Evolutionary conservation across 1,140 invertebrate species (phyloP).

Genomic region (Notospermus geniculatus): DNA sequence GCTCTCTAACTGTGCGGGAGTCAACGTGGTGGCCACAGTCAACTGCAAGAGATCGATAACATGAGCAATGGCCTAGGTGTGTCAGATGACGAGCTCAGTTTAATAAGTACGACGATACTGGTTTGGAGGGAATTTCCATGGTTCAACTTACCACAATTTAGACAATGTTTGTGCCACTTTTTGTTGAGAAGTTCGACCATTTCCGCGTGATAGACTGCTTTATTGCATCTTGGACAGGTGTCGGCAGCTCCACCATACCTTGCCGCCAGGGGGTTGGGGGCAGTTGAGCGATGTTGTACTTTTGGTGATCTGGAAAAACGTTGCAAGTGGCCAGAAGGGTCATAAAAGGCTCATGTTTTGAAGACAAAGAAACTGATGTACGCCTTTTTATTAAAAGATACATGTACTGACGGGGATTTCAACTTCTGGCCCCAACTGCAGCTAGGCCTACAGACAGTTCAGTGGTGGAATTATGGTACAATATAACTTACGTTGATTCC

Average conservation of each 20-base stretch:
- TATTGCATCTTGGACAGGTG: slow-evolving; percentile 60
- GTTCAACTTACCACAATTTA: slow-evolving; percentile 87
- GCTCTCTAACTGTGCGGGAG: neutral
- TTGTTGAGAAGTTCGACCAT: slow-evolving; percentile 66
- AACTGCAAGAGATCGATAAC: neutral
- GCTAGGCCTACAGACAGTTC: too few species aligned
- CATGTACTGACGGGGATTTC: too few species aligned
- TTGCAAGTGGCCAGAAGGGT: too few species aligned
- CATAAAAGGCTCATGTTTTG: too few species aligned
- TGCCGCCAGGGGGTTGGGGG: neutral
- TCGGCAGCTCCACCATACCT: slow-evolving; percentile 47
- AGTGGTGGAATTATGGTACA: too few species aligned
- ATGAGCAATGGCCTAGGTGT: neutral
- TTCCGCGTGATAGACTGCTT: slow-evolving; percentile 63
- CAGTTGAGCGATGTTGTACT: neutral
- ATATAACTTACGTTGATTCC: neutral
- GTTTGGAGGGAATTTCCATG: neutral
- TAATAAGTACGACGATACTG: neutral
- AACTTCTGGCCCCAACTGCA: too few species aligned
- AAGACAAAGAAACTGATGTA: too few species aligned
- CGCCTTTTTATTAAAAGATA: too few species aligned
- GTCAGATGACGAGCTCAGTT: neutral
- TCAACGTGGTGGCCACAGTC: neutral
- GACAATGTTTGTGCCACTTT: slow-evolving; percentile 98
- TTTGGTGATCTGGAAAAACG: too few species aligned